phyloP scores from a whole-genome alignment of 2,888 invertebrate species.

The Galerucella pusilla region DNA sequence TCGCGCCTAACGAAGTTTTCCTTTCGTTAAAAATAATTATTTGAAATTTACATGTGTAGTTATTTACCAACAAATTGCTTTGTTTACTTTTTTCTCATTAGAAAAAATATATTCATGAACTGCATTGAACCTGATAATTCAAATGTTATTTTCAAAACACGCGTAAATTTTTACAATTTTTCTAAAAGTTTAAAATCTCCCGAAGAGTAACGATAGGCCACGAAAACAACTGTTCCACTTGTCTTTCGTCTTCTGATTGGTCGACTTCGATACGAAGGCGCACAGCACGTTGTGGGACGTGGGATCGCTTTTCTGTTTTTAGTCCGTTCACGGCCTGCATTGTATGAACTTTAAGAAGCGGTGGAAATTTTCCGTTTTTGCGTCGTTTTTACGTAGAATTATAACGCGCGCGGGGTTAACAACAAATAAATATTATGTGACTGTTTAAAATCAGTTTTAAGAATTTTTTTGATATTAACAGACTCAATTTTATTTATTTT shows the following conservation, averaged over 20 bases:
- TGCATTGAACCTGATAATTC: conserved; percentile 15
- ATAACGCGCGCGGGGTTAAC: conserved; percentile 10
- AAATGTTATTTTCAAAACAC: conserved; percentile 15
- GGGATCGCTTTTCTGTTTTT: conserved; percentile 40
- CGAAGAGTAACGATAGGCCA: conserved; percentile 16
- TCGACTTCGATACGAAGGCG: conserved; percentile 40
- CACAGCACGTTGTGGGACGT: conserved; percentile 38
- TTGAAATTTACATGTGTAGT: background rate
- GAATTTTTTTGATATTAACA: background rate
- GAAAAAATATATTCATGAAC: conserved; percentile 6
- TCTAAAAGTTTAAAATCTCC: conserved; percentile 41
- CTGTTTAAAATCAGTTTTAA: conserved; percentile 8
- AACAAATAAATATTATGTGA: conserved; percentile 23
- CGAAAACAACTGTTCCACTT: conserved; percentile 37
- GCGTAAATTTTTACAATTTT: background rate
- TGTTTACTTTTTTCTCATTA: background rate
- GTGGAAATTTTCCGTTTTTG: conserved; percentile 24
- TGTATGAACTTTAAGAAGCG: background rate
- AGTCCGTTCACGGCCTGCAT: conserved; percentile 39
- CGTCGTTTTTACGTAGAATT: conserved; percentile 31
- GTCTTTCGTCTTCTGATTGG: conserved; percentile 41
- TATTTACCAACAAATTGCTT: background rate
- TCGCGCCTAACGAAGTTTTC: too few species aligned
- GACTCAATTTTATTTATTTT: conserved; percentile 1
- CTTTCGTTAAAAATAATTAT: too few species aligned